Percentiles rank a stretch among this genome's conserved stretches.
phyloP scores from a whole-genome alignment of 1,140 invertebrate species.

The Daktulosphaira vitifoliae region DNA sequence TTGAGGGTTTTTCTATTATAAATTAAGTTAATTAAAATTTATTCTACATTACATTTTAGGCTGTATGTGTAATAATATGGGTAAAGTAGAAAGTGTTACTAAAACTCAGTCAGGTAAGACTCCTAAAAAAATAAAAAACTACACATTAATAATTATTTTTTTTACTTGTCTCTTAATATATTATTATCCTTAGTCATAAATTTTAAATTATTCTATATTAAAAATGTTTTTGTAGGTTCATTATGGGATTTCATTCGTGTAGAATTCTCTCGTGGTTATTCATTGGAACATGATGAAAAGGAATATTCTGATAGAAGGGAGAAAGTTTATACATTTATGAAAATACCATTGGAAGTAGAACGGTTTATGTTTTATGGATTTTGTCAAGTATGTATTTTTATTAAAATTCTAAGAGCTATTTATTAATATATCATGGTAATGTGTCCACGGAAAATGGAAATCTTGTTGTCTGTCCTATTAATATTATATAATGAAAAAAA shows the following conservation, averaged over 20 bases:
- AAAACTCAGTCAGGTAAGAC: too few species aligned
- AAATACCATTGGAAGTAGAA: conserved; percentile 86
- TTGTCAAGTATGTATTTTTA: conserved; percentile 53
- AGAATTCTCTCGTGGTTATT: conserved; percentile 84
- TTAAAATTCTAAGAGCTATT: too few species aligned
- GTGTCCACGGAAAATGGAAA: not conserved
- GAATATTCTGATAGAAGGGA: conserved; percentile 84
- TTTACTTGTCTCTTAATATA: too few species aligned
- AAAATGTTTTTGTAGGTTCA: conserved; percentile 42
- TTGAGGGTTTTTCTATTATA: too few species aligned
- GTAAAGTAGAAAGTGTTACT: too few species aligned
- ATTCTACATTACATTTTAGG: too few species aligned
- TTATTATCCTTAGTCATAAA: too few species aligned
- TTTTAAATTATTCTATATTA: too few species aligned
- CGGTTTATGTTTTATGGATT: conserved; percentile 95
- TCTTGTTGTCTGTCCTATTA: not conserved
- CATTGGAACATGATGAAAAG: conserved; percentile 87
- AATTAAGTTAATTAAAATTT: too few species aligned
- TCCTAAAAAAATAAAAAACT: too few species aligned
- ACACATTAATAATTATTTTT: too few species aligned
- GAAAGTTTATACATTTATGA: conserved; percentile 95
- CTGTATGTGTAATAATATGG: too few species aligned
- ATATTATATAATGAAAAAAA: not conserved
- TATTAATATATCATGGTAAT: not conserved
- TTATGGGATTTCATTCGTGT: conserved; percentile 68